Evolutionary conservation across 2,113 vertebrate genomes (phyloP).

Genomic region (Pituophis catenifer): DNA sequence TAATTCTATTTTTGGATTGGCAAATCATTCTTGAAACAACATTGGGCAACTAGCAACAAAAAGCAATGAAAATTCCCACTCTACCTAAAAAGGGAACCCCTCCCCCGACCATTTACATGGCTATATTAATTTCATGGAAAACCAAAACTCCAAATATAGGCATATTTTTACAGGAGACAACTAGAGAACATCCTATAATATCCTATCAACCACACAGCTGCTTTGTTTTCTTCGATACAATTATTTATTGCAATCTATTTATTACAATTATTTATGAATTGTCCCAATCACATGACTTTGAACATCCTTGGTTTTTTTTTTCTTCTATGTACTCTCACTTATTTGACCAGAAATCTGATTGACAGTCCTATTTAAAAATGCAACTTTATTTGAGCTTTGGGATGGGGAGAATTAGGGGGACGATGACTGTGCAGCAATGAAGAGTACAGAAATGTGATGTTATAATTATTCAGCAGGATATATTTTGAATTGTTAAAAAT

Average conservation of each 20-base stretch:
- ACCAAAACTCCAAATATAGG: neutral
- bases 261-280: neutral
- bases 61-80: neutral
- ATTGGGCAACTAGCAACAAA: neutral
- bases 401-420: neutral
- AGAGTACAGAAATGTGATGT: neutral
- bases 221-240: neutral
- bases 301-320: neutral
- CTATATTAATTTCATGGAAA: neutral
- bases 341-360: neutral
- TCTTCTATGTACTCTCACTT: neutral
- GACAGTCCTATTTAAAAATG: neutral
- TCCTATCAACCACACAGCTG: neutral
- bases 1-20: neutral
- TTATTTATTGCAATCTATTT: neutral
- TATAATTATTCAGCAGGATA: neutral
- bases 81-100: neutral
- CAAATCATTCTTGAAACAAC: neutral
- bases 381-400: neutral
- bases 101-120: neutral
- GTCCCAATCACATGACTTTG: neutral
- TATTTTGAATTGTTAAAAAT: neutral
- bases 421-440: neutral
- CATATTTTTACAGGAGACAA: neutral
- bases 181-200: neutral